These are phyloP conservation scores for Drosophila funebris DNA, from an alignment of 1,140 invertebrate genomes.

Conservation along the genomic window DNA sequence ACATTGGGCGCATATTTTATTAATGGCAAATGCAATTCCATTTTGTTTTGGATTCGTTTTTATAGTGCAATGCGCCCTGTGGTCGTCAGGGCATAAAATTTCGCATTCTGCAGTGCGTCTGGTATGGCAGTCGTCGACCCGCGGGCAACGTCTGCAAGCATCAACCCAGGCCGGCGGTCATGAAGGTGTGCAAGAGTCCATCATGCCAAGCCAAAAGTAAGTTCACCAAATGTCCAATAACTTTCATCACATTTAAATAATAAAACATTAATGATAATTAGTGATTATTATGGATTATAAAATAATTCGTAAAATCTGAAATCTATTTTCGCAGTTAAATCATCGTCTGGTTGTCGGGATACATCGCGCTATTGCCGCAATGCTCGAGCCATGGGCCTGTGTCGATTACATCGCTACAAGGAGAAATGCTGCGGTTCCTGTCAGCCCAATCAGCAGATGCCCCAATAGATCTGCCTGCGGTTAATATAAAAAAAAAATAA, in stretches of 20 bases:
- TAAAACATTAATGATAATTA: no score
- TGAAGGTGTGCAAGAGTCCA: conserved; percentile 89
- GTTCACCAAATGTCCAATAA: conserved; percentile 28
- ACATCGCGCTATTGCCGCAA: conserved; percentile 91
- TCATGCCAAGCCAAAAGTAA: conserved; percentile 86
- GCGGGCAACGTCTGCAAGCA: conserved; percentile 92
- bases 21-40: conserved; percentile 35
- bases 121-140: conserved; percentile 91
- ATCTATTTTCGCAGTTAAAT: conserved; percentile 22
- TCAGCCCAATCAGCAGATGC: conserved; percentile 67
- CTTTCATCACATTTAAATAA: neutral
- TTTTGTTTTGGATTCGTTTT: conserved; percentile 5
- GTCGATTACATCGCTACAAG: conserved; percentile 91
- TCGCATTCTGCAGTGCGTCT: conserved; percentile 93
- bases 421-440: conserved; percentile 94
- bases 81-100: conserved; percentile 90
- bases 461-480: conserved; percentile 36
- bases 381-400: conserved; percentile 92
- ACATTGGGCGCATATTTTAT: conserved; percentile 29
- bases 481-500: neutral
- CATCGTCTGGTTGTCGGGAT: conserved; percentile 87
- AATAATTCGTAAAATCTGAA: neutral
- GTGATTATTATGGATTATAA: no score
- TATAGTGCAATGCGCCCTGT: conserved; percentile 91
- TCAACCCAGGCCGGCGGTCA: conserved; percentile 89